Percentiles rank a stretch among this genome's conserved stretches.
phyloP scores from a whole-genome alignment of 2,113 vertebrate genomes.

The Eira barbara region DNA sequence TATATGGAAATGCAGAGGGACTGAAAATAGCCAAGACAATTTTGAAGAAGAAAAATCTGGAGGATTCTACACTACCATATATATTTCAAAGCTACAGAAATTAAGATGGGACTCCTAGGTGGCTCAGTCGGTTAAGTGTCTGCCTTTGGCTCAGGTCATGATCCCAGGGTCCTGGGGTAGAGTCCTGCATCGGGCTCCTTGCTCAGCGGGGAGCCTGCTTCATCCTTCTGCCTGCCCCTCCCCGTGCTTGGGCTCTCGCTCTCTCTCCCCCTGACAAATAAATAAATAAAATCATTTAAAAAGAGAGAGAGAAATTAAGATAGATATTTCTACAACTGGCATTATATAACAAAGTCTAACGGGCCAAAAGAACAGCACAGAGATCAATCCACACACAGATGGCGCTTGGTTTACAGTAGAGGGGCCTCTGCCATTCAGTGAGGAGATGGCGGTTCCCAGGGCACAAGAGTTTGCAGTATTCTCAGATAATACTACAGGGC shows the following conservation, averaged over 20 bases:
- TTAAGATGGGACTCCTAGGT: not conserved
- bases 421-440: not conserved
- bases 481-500: not conserved
- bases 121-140: too few species aligned
- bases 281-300: too few species aligned
- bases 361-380: not conserved
- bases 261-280: too few species aligned
- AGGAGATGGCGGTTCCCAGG: too few species aligned
- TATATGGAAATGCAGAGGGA: not conserved
- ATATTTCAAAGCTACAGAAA: constrained; percentile 13
- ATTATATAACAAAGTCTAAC: not conserved
- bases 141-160: too few species aligned
- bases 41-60: not conserved
- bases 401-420: not conserved
- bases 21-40: not conserved
- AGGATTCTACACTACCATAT: not conserved
- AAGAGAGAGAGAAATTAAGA: not conserved
- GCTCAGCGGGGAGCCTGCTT: too few species aligned
- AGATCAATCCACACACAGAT: not conserved
- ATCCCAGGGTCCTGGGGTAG: too few species aligned
- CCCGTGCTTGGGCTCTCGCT: too few species aligned
- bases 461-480: not conserved
- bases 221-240: too few species aligned
- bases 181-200: too few species aligned
- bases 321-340: not conserved